phyloP scores from a whole-genome alignment of 2,113 vertebrate species.

The Mystacornis crossleyi region DNA sequence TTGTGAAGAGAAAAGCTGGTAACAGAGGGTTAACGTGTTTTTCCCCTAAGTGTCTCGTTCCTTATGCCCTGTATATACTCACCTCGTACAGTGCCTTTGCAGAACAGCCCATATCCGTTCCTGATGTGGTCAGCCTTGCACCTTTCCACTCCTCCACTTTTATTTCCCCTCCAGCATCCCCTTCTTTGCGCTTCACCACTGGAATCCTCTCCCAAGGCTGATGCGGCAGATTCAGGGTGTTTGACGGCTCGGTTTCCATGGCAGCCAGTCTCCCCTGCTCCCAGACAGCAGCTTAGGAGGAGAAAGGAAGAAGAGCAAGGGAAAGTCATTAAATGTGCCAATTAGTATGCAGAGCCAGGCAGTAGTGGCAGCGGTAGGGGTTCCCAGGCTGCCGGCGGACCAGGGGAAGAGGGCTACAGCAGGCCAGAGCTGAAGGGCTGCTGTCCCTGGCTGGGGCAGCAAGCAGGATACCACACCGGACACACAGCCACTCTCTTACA shows the following conservation, averaged over 20 bases:
- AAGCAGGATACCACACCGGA: neutral
- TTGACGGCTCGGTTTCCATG: constrained; percentile 84
- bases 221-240: constrained; percentile 60
- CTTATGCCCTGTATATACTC: neutral
- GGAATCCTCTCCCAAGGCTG: constrained; percentile 63
- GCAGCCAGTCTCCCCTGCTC: constrained; percentile 78
- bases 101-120: neutral
- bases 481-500: neutral
- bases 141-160: neutral
- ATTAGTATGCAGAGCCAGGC: constrained; percentile 87
- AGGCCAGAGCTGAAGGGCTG: neutral
- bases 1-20: neutral
- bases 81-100: neutral
- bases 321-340: constrained; percentile 86
- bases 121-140: neutral
- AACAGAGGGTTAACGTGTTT: neutral
- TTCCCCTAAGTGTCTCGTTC: neutral
- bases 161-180: neutral
- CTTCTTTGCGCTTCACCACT: constrained; percentile 64
- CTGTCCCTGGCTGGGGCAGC: neutral
- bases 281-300: constrained; percentile 70
- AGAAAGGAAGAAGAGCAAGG: constrained; percentile 45
- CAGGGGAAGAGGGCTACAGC: neutral
- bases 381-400: neutral
- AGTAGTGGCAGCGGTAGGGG: neutral